Base-by-base conservation (phyloP, 2,113 vertebrate species). In the Gopherus evgoodei region DNA sequence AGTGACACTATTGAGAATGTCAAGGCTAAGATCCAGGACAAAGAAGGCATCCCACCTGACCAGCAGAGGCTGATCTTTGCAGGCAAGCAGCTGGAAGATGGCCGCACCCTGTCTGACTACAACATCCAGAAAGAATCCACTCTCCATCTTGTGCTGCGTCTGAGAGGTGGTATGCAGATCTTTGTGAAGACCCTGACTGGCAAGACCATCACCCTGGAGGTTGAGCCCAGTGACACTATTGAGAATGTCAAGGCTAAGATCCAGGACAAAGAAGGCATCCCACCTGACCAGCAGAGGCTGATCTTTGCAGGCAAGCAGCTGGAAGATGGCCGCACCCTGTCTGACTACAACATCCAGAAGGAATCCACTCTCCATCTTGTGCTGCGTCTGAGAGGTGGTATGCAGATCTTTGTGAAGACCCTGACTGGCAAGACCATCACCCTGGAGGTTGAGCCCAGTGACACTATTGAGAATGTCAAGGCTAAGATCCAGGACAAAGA, bases 331-430 rank as follows among this genome's bases (percentile, higher is more conserved):
- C 98, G 98, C 10, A 98, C 98, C 1, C 84, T 98, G 0, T 98
- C 98, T 0, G 98, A 98, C 80, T 98, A 98, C 94, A 98, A 98
- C 91, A 98, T 98, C 78, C 98, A 98, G 97, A 98, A 98, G 0
- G 98, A 98, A 2, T 98, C 98, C 5, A 98, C 98, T 1, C 97
- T 98, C 1, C 98, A 98, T 1, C 97, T 98, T 4, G 98, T 98
- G 7, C 98, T 98, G 14, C 98, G 98, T 27, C 97, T 99, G 7
- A 97, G 99, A 57, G 98, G 99, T 5, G 98, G 98, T n/a, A n/a
- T n/a, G n/a, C n/a, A n/a, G n/a, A n/a, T n/a, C n/a, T n/a, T n/a
- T n/a, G n/a, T n/a, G n/a, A n/a, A n/a, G n/a, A n/a, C n/a, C n/a
- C n/a, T n/a, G n/a, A n/a, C n/a, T n/a, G n/a, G n/a, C n/a, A n/a